Percentiles rank a stretch among this genome's conserved stretches.
Conservation (phyloP, 1,140 invertebrate genomes). For the Leptinotarsa texana region DNA sequence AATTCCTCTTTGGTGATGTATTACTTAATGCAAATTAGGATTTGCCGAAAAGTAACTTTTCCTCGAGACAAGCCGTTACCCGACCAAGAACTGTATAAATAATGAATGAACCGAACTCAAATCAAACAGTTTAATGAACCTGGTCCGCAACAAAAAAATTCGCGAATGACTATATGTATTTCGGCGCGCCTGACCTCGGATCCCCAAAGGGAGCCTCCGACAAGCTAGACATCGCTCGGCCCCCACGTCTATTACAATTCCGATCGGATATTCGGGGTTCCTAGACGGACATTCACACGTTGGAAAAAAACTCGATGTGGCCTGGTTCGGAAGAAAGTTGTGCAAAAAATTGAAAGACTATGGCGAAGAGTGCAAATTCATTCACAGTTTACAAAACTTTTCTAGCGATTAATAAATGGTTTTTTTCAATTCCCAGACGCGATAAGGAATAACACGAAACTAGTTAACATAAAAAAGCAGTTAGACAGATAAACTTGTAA, state of each 20-base stretch:
- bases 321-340: slow-evolving; percentile 27
- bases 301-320: slow-evolving; percentile 10
- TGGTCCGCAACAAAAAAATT: slow-evolving; percentile 41
- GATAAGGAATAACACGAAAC: too few relatives aligned
- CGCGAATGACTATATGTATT: slow-evolving; percentile 48
- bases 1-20: background rate
- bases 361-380: background rate
- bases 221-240: slow-evolving; percentile 39
- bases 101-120: slow-evolving; percentile 36
- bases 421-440: background rate
- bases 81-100: slow-evolving; percentile 33
- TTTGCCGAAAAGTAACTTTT: slow-evolving; percentile 23
- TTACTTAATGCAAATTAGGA: background rate
- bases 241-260: slow-evolving; percentile 44
- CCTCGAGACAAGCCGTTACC: slow-evolving; percentile 23
- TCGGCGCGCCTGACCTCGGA: slow-evolving; percentile 38
- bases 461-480: too few relatives aligned
- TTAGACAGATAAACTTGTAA: too few relatives aligned
- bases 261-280: slow-evolving; percentile 35
- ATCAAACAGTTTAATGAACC: slow-evolving; percentile 39
- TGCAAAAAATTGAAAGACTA: slow-evolving; percentile 9
- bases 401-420: background rate
- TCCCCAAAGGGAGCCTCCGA: slow-evolving; percentile 46
- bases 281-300: slow-evolving; percentile 31
- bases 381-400: background rate